phyloP scores from a whole-genome alignment of 2,888 invertebrate genomes.

The Achlya flavicornis region DNA sequence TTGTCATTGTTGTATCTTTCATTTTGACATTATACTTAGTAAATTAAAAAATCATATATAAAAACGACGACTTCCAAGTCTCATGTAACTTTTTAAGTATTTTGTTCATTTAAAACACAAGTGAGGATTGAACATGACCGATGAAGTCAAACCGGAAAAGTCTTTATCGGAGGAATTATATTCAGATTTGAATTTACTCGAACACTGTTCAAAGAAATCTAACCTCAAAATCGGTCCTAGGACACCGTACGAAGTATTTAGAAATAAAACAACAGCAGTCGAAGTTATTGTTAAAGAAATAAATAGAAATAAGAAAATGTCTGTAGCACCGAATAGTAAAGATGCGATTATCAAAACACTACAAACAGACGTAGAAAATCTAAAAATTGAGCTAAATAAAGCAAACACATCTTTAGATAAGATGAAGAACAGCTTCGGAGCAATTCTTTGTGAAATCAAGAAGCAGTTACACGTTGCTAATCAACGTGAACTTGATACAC shows the following conservation, averaged over 20 bases:
- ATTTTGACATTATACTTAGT: slow-evolving; percentile 3
- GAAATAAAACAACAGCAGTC: slow-evolving; percentile 68
- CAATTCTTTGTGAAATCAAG: slow-evolving; percentile 58
- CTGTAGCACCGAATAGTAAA: slow-evolving; percentile 19
- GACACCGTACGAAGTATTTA: slow-evolving; percentile 61
- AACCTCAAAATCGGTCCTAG: slow-evolving; percentile 34
- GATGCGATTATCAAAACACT: slow-evolving; percentile 33
- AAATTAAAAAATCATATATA: slow-evolving; percentile 1
- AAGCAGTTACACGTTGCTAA: slow-evolving; percentile 57
- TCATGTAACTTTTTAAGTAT: slow-evolving; percentile 14
- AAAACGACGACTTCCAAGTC: neutral
- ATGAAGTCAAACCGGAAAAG: slow-evolving; percentile 35
- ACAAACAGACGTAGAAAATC: slow-evolving; percentile 47
- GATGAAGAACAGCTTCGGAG: slow-evolving; percentile 47
- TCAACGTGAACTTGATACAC: slow-evolving; percentile 54
- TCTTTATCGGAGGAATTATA: slow-evolving; percentile 37
- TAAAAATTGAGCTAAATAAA: slow-evolving; percentile 50
- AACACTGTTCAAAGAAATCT: slow-evolving; percentile 21
- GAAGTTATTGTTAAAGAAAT: slow-evolving; percentile 71
- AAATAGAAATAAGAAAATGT: slow-evolving; percentile 39
- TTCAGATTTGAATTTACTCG: slow-evolving; percentile 23
- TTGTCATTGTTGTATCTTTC: too few species aligned
- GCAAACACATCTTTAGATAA: slow-evolving; percentile 44
- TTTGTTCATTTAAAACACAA: slow-evolving; percentile 31
- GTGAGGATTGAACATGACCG: slow-evolving; percentile 36